Evolutionary conservation across 2,797 vertebrate genomes (phyloP).

Genomic region (Pangasius djambal): DNA sequence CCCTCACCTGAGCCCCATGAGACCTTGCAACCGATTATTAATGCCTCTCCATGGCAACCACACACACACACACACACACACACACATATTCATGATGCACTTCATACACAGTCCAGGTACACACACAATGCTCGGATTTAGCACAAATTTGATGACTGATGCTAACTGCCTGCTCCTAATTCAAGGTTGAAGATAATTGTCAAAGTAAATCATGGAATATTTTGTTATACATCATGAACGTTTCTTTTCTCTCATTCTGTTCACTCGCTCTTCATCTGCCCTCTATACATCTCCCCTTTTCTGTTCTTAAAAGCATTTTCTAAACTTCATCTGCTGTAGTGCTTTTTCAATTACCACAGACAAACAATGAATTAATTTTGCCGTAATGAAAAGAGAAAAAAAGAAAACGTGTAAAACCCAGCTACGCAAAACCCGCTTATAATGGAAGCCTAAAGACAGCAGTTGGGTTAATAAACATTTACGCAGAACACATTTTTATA

Average conservation of each 20-base stretch:
- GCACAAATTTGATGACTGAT: conserved; percentile 25
- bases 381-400: background rate
- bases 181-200: conserved; percentile 17
- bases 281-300: background rate
- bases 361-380: background rate
- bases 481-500: background rate
- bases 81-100: conserved; percentile 5
- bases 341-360: background rate
- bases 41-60: conserved; percentile 55
- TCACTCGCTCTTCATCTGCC: background rate
- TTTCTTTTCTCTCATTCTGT: background rate
- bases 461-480: background rate
- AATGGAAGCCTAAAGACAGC: background rate
- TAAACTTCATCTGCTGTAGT: background rate
- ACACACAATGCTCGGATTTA: background rate
- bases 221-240: background rate
- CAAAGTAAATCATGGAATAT: conserved; percentile 16
- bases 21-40: conserved; percentile 53
- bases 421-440: background rate
- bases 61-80: conserved; percentile 27
- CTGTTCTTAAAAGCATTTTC: background rate
- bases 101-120: background rate
- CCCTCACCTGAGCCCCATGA: conserved; percentile 55
- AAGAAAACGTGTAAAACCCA: background rate
- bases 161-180: conserved; percentile 6